Base-by-base conservation (phyloP, 1,140 invertebrate species). In the Bombus breviceps region DNA sequence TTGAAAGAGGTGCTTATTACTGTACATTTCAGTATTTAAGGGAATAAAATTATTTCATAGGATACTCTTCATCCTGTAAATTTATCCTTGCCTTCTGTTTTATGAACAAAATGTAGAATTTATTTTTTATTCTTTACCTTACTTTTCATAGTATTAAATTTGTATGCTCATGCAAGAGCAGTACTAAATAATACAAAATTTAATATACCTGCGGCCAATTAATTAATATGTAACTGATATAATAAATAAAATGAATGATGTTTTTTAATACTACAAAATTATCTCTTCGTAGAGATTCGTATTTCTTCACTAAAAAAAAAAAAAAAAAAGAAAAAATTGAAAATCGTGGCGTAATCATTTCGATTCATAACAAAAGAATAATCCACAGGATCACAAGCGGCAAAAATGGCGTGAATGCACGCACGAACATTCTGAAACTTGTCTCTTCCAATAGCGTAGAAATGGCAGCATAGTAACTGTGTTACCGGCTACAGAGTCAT, bases 391-490 rank as follows among this genome's bases (percentile, higher is more conserved):
- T 62, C 2, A 9, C 32, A n/a, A 0, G 28, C 0, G 12, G 28
- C 3, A 37, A 57, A 57, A 37, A 39, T 43, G 28, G 18, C 9
- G n/a, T 47, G 22, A 74, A 37, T 62, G 13, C 28, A 62, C 25
- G 37, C 18, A 34, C n/a, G 43, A 74, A 74, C 22, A 15, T 76
- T 13, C 12, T 39, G 41, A 25, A 79, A 68, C 41, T 28, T 80
- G 66, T 80, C 64, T 80, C 9, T 25, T 69, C 8, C 59, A 66
- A 9, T 12, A 43, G 62, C 22, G n/a, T 43, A 18, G 64, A 76
- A 69, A 76, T 6, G 39, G 71, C 34, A 66, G 1, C n/a, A 43
- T 22, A 34, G 76, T 64, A 87, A 83, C 73, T 37, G 41, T 41
- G 62, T 77, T 80, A 66, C 47, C 32, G 73, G 22, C 18, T 13